phyloP scores from a whole-genome alignment of 1,140 invertebrate genomes.

The Protaetia brevitarsis region DNA sequence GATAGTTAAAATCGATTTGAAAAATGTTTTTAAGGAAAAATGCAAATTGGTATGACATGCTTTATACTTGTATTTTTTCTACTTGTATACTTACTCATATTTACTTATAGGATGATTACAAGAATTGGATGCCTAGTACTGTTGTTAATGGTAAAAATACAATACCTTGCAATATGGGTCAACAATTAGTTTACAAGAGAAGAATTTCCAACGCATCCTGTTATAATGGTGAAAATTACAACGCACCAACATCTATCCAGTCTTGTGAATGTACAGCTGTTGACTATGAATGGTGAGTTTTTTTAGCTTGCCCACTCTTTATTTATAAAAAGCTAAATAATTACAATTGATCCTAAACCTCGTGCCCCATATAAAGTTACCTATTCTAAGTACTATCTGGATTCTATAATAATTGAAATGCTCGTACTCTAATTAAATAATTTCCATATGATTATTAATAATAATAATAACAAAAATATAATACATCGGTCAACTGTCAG shows the following conservation, averaged over 20 bases:
- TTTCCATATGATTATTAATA: too few relatives aligned
- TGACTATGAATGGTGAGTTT: conserved; percentile 77
- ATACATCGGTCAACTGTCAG: too few relatives aligned
- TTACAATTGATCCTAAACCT: too few relatives aligned
- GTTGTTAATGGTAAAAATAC: conserved; percentile 50
- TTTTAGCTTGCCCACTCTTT: too few relatives aligned
- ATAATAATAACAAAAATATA: too few relatives aligned
- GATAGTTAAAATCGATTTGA: conserved; percentile 79
- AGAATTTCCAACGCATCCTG: conserved; percentile 69
- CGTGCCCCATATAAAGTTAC: too few relatives aligned
- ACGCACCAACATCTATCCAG: conserved; percentile 63
- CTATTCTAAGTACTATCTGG: too few relatives aligned
- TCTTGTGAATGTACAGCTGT: conserved; percentile 73
- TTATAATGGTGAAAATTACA: conserved; percentile 76
- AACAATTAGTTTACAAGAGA: conserved; percentile 71
- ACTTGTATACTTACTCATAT: neutral
- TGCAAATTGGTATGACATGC: conserved; percentile 32
- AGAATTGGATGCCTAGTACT: conserved; percentile 76
- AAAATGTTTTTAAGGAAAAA: conserved; percentile 63
- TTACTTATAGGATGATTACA: conserved; percentile 69
- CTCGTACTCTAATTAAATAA: too few relatives aligned
- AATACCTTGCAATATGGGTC: conserved; percentile 74
- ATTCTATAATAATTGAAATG: too few relatives aligned
- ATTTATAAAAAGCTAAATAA: too few relatives aligned
- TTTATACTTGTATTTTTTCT: neutral